Conservation (phyloP, 2,888 invertebrate species). For the Heliconius hortense region DNA sequence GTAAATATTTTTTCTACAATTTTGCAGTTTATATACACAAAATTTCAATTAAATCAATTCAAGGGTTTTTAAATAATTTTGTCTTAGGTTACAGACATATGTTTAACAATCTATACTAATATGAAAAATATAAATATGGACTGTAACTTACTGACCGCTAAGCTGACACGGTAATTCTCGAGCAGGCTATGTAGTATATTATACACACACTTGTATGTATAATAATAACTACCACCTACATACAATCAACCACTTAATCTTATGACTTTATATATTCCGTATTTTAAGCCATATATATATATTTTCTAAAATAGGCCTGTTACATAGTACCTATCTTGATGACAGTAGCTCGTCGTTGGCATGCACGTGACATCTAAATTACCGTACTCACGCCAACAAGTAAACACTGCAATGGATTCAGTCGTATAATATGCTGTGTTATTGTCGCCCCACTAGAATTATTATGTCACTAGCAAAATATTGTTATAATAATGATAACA, state of each 20-base stretch:
- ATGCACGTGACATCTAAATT: slow-evolving; percentile 51
- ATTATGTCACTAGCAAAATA: slow-evolving; percentile 23
- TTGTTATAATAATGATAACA: slow-evolving; percentile 19
- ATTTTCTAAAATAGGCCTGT: slow-evolving; percentile 1
- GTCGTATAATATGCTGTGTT: slow-evolving; percentile 7
- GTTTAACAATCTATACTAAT: too few species aligned
- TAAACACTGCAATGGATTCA: slow-evolving; percentile 49
- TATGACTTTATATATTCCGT: not conserved
- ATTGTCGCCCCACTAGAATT: slow-evolving; percentile 21
- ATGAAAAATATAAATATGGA: too few species aligned
- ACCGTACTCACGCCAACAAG: slow-evolving; percentile 48
- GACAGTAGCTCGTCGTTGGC: slow-evolving; percentile 13
- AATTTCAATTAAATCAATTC: too few species aligned
- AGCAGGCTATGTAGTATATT: not conserved
- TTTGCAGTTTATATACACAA: too few species aligned
- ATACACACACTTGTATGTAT: not conserved
- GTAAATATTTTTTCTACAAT: too few species aligned
- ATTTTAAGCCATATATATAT: not conserved
- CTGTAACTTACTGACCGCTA: too few species aligned
- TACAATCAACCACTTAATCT: not conserved
- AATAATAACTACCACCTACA: too few species aligned
- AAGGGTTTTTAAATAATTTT: too few species aligned
- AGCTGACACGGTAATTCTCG: too few species aligned
- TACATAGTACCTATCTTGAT: slow-evolving; percentile 18
- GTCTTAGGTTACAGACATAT: too few species aligned